Base-by-base conservation (phyloP, 2,113 vertebrate genomes). In the Halcyon senegalensis region DNA sequence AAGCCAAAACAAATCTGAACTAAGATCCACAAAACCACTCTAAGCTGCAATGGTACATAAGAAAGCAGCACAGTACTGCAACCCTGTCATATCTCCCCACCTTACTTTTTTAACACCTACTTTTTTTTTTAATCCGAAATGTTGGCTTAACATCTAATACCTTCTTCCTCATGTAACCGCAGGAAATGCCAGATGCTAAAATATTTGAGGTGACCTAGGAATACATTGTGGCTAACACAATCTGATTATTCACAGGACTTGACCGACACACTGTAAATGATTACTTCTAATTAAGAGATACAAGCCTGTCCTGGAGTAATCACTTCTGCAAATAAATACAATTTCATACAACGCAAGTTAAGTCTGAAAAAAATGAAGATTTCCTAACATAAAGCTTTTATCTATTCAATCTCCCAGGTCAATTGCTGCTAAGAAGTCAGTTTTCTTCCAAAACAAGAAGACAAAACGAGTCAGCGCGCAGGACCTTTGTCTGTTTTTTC, bases 141-240 rank as follows among this genome's bases (percentile, higher is more conserved):
- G 55, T 96, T 97, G 96, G 81, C 75, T 85, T 91, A 96, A 76
- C 64, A 69, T 48, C 14, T 43, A 74, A 77, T 86, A 81, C n/a
- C 80, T 70, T 95, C 62, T 67, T 88, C 93, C 84, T 85, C 55
- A 12, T 27, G 76, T 24, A 87, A 95, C 59, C 50, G 5, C 25
- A 92, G 87, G 69, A 96, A 97, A 96, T 60, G 69, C 48, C 87
- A 96, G 60, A 70, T 30, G 51, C 78, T 86, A 90, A 94, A 96
- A 96, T 76, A 95, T 66, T 89, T 58, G 48, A 95, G 81, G 95
- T 97, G 96, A 98, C 84, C 95, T 94, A 78, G 69, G 63, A 90
- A 90, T 86, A 78, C 63, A 53, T 23, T 83, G 78, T 41, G 41
- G 84, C 23, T 88, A 96, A 91, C 39, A 80, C 28, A 83, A 76